These are phyloP conservation scores for Acromyrmex heyeri DNA, from an alignment of 1,140 invertebrate genomes.

Conservation along the genomic window DNA sequence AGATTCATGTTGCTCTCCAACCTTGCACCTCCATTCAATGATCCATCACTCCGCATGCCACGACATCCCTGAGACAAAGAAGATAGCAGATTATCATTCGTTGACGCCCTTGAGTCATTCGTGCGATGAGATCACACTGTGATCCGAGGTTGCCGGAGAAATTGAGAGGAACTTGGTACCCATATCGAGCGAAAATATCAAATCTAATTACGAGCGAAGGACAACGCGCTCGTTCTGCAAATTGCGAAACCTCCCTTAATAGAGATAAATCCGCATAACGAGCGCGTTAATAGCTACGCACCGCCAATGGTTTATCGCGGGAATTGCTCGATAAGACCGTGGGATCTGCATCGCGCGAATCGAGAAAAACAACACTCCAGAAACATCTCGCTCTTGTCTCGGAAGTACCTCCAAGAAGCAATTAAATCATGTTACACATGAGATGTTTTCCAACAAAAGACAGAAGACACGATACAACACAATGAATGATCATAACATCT, in stretches of 20 bases:
- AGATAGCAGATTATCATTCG: conserved; percentile 20
- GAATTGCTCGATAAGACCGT: conserved; percentile 11
- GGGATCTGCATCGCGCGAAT: neutral
- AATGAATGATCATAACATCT: no score
- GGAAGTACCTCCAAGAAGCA: no score
- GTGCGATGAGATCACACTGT: neutral
- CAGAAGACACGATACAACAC: no score
- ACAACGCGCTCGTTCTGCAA: neutral
- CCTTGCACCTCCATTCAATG: conserved; percentile 55
- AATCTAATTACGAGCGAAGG: neutral
- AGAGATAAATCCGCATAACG: conserved; percentile 11
- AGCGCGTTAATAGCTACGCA: neutral
- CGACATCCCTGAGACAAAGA: conserved; percentile 71
- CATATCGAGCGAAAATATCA: neutral
- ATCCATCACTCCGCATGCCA: conserved; percentile 62
- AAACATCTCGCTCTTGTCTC: no score
- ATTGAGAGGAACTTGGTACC: neutral
- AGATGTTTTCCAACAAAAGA: no score
- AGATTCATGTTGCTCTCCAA: conserved; percentile 67
- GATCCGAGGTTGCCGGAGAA: neutral
- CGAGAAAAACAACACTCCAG: neutral
- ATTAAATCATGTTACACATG: no score
- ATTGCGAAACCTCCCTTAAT: neutral
- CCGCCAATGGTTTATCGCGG: neutral
- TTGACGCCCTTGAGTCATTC: neutral